Evolutionary conservation across 1,140 invertebrate species (phyloP), one percentile per base, ranked within the genome.

Genomic region (Drosophila bipectinata): DNA sequence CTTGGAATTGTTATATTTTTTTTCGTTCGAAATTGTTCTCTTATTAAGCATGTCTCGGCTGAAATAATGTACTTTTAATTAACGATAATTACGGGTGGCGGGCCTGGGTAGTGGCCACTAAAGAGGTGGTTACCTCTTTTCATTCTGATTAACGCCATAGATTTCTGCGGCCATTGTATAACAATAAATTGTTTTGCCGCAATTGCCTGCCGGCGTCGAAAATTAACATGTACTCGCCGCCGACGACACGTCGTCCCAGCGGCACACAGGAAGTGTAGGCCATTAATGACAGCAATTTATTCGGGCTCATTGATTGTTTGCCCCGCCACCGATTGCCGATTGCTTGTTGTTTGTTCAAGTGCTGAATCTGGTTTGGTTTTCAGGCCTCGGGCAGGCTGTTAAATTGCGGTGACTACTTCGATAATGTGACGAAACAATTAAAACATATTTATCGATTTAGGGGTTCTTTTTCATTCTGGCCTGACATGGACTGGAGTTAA

Each of bases 231-330:
- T 87, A 57, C 48, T 79, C 63, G 54, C 52, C 34, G 44, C 44
- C 34, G 53, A 30, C 37, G 7, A 75, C 32, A 3, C 21, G 0
- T 21, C 21, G 76, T 51, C 59, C 30, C 30, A 37, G 24, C 39
- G 59, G 69, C 53, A 30, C 48, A 52, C 53, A 51, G 69, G 68
- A 81, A 77, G 57, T 64, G 58, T 67, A 49, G 58, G 44, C 51
- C 71, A 88, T 78, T 87, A 88, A 88, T 69, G 83, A 66, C 72
- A 55, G 72, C 48, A 61, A 88, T 83, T 88, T 79, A 83, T 88
- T 79, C 56, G 49, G 48, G 59, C 51, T 53, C 55, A 82, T 85
- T 87, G 78, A 85, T 85, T 82, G 61, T 76, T 26, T 32, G 32
- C 6, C 26, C 6, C 1, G 56, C 51, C 41, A 66, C 45, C 28